Base-by-base conservation (phyloP, 2,113 vertebrate genomes). In the Andinoacara biseriatus region DNA sequence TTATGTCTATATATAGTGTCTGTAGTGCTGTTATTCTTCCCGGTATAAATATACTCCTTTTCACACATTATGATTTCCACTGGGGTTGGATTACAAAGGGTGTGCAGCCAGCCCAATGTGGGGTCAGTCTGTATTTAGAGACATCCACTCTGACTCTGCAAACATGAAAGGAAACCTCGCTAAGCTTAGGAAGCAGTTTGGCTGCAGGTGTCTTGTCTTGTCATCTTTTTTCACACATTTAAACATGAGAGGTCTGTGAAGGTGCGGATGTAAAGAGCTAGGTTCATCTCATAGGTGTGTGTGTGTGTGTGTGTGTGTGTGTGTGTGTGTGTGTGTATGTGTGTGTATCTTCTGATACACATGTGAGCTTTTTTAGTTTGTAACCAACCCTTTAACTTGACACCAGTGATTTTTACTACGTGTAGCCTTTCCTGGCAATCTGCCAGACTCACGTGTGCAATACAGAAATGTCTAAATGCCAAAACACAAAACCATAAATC, bases 11-110 rank as follows among this genome's bases (percentile, higher is more conserved):
- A 20, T 13, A 43, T 33, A n/a, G 13, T 76, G 76, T 75, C 38
- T 33, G 63, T 40, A 76, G 82, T 83, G 62, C 86, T 74, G 81
- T 74, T 84, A 85, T 87, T 82, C 78, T 60, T 89, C 88, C 87
- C 85, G 90, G 84, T 77, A 92, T 93, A 92, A 95, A 29, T 94
- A 91, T 92, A 93, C 85, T 82, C 84, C 79, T 83, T 92, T 92
- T 94, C 87, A 92, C 74, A 77, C 75, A 31, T 33, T 86, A 17
- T 76, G 82, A 91, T 92, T 93, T 93, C 78, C 78, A 86, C 83
- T 9, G 56, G 85, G 88, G 10, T 95, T 82, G 4, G 78, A 85
- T 95, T 95, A 89, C 95, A 6, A n/a, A 84, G 81, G 84, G 87
- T 72, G 43, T 86, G 87, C 81, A 40, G 82, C 72, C 65, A 8